Evolutionary conservation across 2,797 vertebrate species (phyloP), one percentile per base, ranked within the genome.

Genomic region (Phrynocephalus forsythii): DNA sequence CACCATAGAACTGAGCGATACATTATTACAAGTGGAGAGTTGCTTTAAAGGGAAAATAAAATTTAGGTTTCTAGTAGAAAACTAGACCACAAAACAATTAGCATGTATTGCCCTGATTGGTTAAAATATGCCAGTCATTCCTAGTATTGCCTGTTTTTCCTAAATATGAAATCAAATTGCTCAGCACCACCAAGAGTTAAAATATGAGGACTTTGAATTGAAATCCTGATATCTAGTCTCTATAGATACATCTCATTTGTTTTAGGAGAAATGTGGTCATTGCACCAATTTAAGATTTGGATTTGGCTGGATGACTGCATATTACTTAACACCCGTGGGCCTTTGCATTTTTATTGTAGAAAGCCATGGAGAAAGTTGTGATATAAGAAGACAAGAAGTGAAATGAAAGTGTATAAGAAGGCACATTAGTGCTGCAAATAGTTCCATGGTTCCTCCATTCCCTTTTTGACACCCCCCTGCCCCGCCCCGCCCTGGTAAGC

Each of bases 11-110:
- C 33, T 22, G 38, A 44, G 7, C 71, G 85, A 3, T 2, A 86
- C 90, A 8, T n/a, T 48, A 15, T 80, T 1, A 0, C 26, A 38
- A 7, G 83, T 84, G 16, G 56, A 0, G 6, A 10, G 0, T 0
- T 44, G 30, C 68, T 90, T 86, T 60, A 63, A 30, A 86, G 30
- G 88, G 50, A 84, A 28, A 79, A 6, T 22, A 77, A 69, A 1
- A 56, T 92, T 91, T 86, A 83, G 56, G 20, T 72, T 92, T 90
- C n/a, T 6, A 8, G 1, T 13, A 83, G 87, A 89, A 80, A 82
- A 8, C 0, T 1, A 5, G 83, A 89, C 63, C 18, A 0, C 60
- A 30, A 73, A 22, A 15, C 4, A 78, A 85, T n/a, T 68, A 63
- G 72, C 44, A 50, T 0, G 6, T 44, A 67, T 86, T 84, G 73